Percentiles rank a stretch among this genome's conserved stretches.
Conservation (phyloP, 2,113 vertebrate species). For the Rhea pennata region DNA sequence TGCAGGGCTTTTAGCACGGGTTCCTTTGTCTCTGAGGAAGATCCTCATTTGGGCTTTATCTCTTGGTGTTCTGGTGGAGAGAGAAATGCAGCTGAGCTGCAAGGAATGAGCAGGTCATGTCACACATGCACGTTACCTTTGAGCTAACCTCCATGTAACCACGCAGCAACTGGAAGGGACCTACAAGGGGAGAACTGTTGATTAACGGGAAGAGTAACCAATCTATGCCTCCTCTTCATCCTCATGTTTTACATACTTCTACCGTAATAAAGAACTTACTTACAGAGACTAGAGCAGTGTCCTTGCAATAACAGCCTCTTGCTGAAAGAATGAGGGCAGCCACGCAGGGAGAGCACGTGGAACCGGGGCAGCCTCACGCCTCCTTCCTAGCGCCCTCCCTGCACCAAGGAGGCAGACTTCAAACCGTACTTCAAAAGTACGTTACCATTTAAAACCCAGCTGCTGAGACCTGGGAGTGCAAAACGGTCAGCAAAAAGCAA, state of each 20-base stretch:
- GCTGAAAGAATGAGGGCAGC: not conserved
- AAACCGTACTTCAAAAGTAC: not conserved
- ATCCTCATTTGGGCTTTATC: not conserved
- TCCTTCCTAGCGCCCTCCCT: not conserved
- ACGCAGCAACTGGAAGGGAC: not conserved
- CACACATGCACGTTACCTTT: accelerated
- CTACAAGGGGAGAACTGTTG: not conserved
- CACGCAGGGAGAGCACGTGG: not conserved
- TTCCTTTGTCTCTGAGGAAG: not conserved
- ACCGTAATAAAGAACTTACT: not conserved
- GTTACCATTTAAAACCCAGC: not conserved
- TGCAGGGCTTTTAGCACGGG: not conserved
- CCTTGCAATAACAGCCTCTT: not conserved
- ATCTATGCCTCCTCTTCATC: not conserved
- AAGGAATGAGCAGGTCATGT: accelerated
- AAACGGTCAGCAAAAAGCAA: not conserved
- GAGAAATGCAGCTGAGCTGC: accelerated
- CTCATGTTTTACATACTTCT: not conserved
- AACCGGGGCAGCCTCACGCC: accelerated
- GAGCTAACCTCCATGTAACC: not conserved
- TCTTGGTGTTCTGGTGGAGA: not conserved
- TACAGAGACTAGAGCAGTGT: accelerated
- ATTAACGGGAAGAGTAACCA: accelerated
- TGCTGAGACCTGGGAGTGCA: not conserved
- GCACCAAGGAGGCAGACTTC: not conserved